Conservation (phyloP, 2,888 invertebrate genomes). For the Chalcosyrphus nemorum region DNA sequence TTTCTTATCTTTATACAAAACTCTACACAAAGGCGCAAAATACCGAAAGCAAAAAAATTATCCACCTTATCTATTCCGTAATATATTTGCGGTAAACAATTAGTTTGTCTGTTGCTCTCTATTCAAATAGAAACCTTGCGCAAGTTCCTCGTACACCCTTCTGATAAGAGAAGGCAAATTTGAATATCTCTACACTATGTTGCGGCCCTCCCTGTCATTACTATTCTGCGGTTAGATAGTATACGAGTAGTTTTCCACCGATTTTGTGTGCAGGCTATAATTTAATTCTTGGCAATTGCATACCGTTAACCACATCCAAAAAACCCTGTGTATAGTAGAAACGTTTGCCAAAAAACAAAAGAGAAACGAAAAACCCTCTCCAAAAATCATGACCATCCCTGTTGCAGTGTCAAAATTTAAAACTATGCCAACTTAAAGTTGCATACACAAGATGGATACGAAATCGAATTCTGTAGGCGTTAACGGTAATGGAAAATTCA, state of each 20-base stretch:
- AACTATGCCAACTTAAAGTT: conserved; percentile 38
- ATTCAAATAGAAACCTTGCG: conserved; percentile 19
- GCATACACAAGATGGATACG: conserved; percentile 40
- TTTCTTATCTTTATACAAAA: conserved; percentile 32
- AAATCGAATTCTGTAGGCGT: conserved; percentile 44
- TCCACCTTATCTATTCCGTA: conserved; percentile 38
- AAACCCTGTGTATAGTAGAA: conserved; percentile 40
- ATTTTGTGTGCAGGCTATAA: conserved; percentile 2
- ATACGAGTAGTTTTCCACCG: neutral
- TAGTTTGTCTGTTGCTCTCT: neutral
- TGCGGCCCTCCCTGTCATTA: neutral
- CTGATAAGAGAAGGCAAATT: neutral
- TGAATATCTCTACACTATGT: neutral
- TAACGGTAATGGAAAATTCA: conserved; percentile 35
- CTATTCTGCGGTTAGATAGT: neutral
- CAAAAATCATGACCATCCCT: conserved; percentile 9
- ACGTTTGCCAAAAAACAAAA: conserved; percentile 30
- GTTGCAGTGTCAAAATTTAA: conserved; percentile 32
- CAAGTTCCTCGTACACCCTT: neutral
- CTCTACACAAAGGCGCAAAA: conserved; percentile 1
- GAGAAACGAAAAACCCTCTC: neutral
- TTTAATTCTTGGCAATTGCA: conserved; percentile 23
- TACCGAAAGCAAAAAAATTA: conserved; percentile 6
- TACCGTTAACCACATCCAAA: neutral
- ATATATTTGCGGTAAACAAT: conserved; percentile 18